Conservation (phyloP, 2,888 invertebrate species). For the Ischnus inquisitorius region DNA sequence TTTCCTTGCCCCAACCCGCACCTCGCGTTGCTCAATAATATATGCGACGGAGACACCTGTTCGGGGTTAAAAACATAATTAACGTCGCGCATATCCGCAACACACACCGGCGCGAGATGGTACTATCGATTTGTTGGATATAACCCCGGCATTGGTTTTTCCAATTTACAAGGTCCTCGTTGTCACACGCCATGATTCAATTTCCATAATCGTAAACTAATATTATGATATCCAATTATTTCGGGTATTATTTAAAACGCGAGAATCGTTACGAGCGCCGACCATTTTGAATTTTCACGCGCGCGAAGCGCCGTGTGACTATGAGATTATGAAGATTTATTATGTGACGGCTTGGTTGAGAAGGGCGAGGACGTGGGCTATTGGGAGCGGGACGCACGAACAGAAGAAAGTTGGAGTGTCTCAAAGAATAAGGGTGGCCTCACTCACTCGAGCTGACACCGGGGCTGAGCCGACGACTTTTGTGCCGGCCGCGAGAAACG, state of each 20-base stretch:
- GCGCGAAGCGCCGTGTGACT: no score
- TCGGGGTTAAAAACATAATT: constrained; percentile 53
- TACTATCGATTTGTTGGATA: no score
- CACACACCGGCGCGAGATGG: no score
- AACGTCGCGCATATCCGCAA: constrained; percentile 19
- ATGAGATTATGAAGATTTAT: constrained; percentile 46
- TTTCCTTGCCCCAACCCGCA: not conserved
- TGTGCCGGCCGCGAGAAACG: constrained; percentile 49
- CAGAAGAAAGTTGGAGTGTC: constrained; percentile 54
- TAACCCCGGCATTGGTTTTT: not conserved
- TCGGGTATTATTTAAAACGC: not conserved
- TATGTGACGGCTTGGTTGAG: constrained; percentile 31
- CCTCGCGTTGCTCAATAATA: constrained; percentile 41
- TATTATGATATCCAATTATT: not conserved
- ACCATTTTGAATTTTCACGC: no score
- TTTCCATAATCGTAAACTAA: constrained; percentile 4
- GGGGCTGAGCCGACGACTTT: constrained; percentile 56
- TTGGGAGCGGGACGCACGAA: constrained; percentile 3
- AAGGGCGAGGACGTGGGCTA: not conserved
- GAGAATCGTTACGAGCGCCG: no score
- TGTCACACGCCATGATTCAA: not conserved
- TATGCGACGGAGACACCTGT: constrained; percentile 39
- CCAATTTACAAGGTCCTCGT: not conserved
- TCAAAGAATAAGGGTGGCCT: constrained; percentile 40
- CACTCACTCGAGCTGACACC: constrained; percentile 56